Evolutionary conservation across 2,113 vertebrate species (phyloP), one percentile per base, ranked within the genome.

Genomic region (Gobio gobio): DNA sequence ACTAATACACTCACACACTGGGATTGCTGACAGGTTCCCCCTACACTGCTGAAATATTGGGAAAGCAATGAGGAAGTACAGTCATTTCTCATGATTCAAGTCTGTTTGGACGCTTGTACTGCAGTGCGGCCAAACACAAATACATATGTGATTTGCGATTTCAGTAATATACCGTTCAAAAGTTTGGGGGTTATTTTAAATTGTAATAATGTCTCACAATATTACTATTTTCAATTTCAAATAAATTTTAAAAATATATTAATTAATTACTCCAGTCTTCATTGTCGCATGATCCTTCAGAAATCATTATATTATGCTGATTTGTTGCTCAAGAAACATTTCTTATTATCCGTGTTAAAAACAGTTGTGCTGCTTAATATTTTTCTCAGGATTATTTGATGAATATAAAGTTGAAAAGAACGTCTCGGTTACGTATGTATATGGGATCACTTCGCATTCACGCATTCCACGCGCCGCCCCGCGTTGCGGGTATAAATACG

Each of bases 81-180:
- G 33, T n/a, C 43, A 80, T 86, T 66, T 77, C 59, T 82, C 79
- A 83, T 63, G 59, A 72, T 83, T 79, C 47, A 51, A 63, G 18
- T 43, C 66, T 79, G 40, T 70, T 82, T 3, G 26, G 22, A 33
- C 10, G 12, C 26, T 26, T 73, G 24, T 20, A 78, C 75, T 59
- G 82, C 56, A 83, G 29, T 81, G 77, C 75, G 22, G 33, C 22
- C 47, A 86, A n/a, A 68, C 45, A 43, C 56, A 84, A 77, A 77
- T 58, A 36, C 9, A 29, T 54, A 54, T 20, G 33, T 70, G 66
- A 70, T 40, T 40, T 70, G 66, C 10, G 18, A 68, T 70, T 70
- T 22, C 33, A 70, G 66, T 70, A n/a, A 72, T 72, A n/a, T 22
- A 40, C 18, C 10, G 9, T 43, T 43, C 4, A 22, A 43, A 22